Conservation (phyloP, 2,888 invertebrate species). For the Mesodorylaimus sp. region DNA sequence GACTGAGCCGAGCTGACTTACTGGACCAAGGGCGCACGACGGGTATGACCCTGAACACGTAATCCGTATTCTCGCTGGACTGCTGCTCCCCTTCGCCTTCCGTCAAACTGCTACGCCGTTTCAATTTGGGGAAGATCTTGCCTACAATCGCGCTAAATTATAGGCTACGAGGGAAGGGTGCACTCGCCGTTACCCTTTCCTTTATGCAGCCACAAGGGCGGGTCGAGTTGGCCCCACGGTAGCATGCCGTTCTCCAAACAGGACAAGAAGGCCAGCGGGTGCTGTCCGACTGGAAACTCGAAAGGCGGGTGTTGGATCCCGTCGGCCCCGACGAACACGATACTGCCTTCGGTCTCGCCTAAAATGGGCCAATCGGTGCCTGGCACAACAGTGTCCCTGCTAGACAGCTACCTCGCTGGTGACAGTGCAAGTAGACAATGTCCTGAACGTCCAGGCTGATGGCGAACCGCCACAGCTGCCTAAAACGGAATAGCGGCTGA, state of each 20-base stretch:
- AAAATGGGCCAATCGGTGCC: neutral
- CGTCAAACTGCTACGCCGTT: slow-evolving; percentile 23
- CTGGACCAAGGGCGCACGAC: too few species aligned
- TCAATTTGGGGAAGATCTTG: slow-evolving; percentile 30
- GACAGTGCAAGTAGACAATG: slow-evolving; percentile 84
- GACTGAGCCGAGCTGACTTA: too few species aligned
- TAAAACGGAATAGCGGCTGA: too few species aligned
- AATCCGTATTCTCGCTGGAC: too few species aligned
- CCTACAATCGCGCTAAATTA: too few species aligned
- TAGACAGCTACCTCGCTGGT: slow-evolving; percentile 56
- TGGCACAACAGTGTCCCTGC: too few species aligned
- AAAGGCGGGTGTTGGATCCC: slow-evolving; percentile 81
- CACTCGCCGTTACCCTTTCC: too few species aligned
- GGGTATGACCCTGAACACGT: too few species aligned
- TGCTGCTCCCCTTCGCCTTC: too few species aligned
- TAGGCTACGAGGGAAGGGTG: too few species aligned
- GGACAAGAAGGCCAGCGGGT: slow-evolving; percentile 67
- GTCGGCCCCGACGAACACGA: slow-evolving; percentile 75
- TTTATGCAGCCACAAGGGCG: slow-evolving; percentile 74
- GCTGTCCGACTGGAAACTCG: slow-evolving; percentile 77
- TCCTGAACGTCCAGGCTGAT: slow-evolving; percentile 70
- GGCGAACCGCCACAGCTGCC: slow-evolving; percentile 70
- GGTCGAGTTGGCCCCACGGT: slow-evolving; percentile 74
- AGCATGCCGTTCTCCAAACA: slow-evolving; percentile 73
- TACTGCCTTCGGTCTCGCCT: slow-evolving; percentile 47